Base-by-base conservation (phyloP, 2,113 vertebrate species). In the Tyto alba region DNA sequence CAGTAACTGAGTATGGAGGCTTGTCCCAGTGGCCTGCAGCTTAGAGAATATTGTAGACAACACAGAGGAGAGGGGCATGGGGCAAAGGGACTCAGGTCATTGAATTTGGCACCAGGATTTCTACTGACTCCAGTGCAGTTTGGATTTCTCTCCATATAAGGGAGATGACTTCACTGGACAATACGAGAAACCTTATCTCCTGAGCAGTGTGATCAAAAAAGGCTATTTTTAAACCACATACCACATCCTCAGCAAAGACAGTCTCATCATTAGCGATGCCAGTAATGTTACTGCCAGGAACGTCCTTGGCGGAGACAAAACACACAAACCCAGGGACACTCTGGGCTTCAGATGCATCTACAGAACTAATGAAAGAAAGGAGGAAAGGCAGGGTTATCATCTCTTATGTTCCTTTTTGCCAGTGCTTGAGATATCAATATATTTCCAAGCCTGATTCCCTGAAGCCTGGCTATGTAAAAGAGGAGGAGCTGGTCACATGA, bases 241-340 rank as follows among this genome's bases (percentile, higher is more conserved):
- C 99, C 98, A 98, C 91, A 38, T 97, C 85, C 11, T 98, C 77
- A 6, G 99, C 99, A 68, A 99, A 97, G 86, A 99, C 97, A 0
- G 98, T 99, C 96, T 99, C 99, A 38, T 99, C 99, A 6, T 98
- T 96, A 52, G 84, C 56, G 0, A 98, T 20, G 52, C 99, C 99
- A 7, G 98, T 99, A 59, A 67, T 5, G 21, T 99, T 99, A 80
- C 98, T 99, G 38, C 99, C 99, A 3, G 99, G 99, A 93, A 99
- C 67, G 88, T 99, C 99, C 11, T 97, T 96, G 9, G 98, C 98
- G 0, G 99, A 99, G 72, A 99, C 43, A n/a, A 98, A 99, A 59
- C 97, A 97, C 56, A 98, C 97, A 45, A 99, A 99, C 5, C 99
- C 99, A 18, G 99, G 98, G 47, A 98, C 82, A 5, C 56, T 63